A percentile compares a stretch with the other conserved stretches of the same genome.
Evolutionary conservation across 2,113 vertebrate species (phyloP).

Genomic region (Ceuthmochares aereus): DNA sequence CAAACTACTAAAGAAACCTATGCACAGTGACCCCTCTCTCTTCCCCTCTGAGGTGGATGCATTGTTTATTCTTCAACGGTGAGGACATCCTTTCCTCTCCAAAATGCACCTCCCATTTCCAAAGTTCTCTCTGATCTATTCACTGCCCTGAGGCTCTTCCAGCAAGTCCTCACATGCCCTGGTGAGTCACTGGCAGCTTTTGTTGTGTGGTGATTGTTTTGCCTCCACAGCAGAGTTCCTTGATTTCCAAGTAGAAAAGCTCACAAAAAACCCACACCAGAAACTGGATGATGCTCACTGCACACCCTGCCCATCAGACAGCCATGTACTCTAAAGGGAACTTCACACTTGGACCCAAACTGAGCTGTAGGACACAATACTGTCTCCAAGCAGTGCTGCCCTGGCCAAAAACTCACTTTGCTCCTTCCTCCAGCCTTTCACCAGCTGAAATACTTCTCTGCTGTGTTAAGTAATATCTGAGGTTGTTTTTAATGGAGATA

Average conservation of each 20-base stretch:
- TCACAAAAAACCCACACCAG: background rate
- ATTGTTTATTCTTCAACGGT: background rate
- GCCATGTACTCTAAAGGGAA: accelerated
- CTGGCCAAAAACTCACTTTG: background rate
- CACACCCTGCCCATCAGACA: background rate
- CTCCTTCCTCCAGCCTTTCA: background rate
- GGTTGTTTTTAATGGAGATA: background rate
- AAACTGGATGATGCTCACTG: background rate
- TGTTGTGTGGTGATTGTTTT: background rate
- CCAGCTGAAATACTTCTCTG: background rate
- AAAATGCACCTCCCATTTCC: background rate
- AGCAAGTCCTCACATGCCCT: background rate
- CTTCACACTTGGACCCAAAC: background rate
- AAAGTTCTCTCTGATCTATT: background rate
- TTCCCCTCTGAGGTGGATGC: background rate
- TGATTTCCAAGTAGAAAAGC: background rate
- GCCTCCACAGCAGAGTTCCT: background rate
- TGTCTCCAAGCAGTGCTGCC: background rate
- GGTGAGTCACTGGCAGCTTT: background rate
- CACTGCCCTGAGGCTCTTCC: background rate
- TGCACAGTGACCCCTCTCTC: background rate
- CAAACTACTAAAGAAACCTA: background rate
- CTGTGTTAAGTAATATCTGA: background rate
- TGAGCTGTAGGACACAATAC: background rate
- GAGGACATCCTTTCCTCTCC: background rate